phyloP scores from a whole-genome alignment of 2,113 vertebrate genomes.

The Naja naja region DNA sequence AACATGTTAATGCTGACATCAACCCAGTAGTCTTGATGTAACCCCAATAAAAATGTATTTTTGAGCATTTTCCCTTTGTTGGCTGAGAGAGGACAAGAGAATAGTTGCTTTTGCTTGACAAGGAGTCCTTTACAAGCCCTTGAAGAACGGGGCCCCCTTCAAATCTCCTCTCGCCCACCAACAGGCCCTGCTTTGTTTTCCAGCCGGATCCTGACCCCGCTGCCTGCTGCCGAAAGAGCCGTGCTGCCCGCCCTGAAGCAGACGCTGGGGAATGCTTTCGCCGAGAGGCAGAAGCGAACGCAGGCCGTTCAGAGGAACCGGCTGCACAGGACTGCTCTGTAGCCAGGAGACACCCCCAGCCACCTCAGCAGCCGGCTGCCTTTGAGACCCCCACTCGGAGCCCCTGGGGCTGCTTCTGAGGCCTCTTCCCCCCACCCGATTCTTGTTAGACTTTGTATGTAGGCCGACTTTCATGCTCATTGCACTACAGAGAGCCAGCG shows the following conservation, averaged over 20 bases:
- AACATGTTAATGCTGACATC: not conserved
- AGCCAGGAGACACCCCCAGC: not conserved
- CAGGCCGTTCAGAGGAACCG: slow-evolving; percentile 69
- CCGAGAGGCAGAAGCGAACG: slow-evolving; percentile 71
- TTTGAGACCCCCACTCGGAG: not conserved
- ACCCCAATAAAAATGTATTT: not conserved
- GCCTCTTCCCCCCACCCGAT: not conserved
- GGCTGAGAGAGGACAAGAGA: not conserved
- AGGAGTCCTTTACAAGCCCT: not conserved
- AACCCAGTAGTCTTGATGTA: not conserved
- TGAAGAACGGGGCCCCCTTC: not conserved
- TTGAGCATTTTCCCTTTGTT: not conserved
- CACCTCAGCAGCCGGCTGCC: not conserved
- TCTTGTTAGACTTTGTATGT: not conserved
- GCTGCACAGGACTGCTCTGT: slow-evolving; percentile 61
- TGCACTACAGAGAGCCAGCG: not conserved
- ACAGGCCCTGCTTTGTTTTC: not conserved
- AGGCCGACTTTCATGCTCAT: not conserved
- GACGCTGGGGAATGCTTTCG: slow-evolving; percentile 64
- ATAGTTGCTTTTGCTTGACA: not conserved
- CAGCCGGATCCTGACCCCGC: slow-evolving; percentile 48
- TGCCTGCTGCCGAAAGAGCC: slow-evolving; percentile 47
- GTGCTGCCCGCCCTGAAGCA: slow-evolving; percentile 76
- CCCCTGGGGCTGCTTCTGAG: not conserved
- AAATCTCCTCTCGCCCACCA: not conserved